Conservation (phyloP, 1,140 invertebrate genomes). For the Pseudachorutes palmiensis region DNA sequence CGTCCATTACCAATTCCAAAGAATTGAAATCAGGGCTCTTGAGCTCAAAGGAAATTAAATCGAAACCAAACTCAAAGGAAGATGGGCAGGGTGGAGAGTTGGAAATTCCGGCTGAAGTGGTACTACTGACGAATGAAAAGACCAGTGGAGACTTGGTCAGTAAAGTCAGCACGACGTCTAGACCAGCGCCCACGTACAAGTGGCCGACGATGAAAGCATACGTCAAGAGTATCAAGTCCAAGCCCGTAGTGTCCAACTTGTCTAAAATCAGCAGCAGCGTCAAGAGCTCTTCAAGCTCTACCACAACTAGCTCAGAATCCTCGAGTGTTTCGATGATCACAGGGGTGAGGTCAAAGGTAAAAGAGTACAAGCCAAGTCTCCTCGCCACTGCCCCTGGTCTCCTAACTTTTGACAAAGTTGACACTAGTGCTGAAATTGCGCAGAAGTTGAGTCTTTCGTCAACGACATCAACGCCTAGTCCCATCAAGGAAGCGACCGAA, state of each 20-base stretch:
- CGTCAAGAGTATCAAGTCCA: not conserved
- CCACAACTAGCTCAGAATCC: constrained; percentile 17
- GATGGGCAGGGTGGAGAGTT: too few species aligned
- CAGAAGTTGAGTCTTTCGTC: not conserved
- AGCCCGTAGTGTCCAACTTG: not conserved
- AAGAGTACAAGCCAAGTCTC: constrained; percentile 38
- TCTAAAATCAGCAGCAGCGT: not conserved
- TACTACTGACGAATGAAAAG: too few species aligned
- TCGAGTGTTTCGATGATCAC: constrained; percentile 27
- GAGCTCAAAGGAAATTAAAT: not conserved
- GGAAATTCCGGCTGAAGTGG: too few species aligned
- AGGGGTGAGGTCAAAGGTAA: constrained; percentile 32
- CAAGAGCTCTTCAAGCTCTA: not conserved
- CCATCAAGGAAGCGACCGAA: not conserved
- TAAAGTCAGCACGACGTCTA: constrained; percentile 9
- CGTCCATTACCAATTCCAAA: not conserved
- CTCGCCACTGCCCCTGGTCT: constrained; percentile 31
- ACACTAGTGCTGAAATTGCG: not conserved
- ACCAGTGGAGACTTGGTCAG: too few species aligned
- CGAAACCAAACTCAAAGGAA: not conserved
- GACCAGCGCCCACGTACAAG: constrained; percentile 32
- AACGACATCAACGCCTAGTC: not conserved
- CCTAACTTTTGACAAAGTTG: constrained; percentile 36
- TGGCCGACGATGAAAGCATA: constrained; percentile 10
- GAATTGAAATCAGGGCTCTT: not conserved